Conservation (phyloP, 2,888 invertebrate genomes). For the Cancer borealis region DNA sequence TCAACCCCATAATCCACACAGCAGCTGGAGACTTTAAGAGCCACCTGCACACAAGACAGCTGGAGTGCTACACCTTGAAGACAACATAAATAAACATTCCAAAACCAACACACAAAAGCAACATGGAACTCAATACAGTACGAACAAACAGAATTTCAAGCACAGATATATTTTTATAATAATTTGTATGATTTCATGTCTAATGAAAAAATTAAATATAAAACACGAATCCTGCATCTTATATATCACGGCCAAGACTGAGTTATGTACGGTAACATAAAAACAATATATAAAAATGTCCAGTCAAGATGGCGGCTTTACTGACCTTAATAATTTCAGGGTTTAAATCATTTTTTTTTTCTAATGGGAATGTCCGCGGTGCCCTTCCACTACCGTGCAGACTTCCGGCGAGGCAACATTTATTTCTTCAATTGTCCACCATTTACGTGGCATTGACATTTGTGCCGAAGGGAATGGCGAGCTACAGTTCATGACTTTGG, state of each 20-base stretch:
- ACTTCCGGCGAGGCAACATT: constrained; percentile 2
- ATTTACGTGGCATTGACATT: constrained; percentile 6
- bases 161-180: too few species aligned
- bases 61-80: too few species aligned
- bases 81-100: too few species aligned
- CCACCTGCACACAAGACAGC: too few species aligned
- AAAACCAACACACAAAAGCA: too few species aligned
- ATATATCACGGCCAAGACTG: background rate
- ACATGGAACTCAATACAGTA: too few species aligned
- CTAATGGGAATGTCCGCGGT: background rate
- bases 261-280: background rate
- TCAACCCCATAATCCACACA: too few species aligned
- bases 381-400: background rate
- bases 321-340: background rate
- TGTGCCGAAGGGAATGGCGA: constrained; percentile 41
- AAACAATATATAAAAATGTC: background rate
- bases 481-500: background rate
- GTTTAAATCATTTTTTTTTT: background rate
- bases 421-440: constrained; percentile 30
- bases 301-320: background rate
- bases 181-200: too few species aligned
- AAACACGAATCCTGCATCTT: background rate
- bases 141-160: too few species aligned
- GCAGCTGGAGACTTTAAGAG: too few species aligned
- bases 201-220: too few species aligned